Evolutionary conservation across 2,113 vertebrate genomes (phyloP), one percentile per base, ranked within the genome.

Genomic region (Chiloscyllium plagiosum): DNA sequence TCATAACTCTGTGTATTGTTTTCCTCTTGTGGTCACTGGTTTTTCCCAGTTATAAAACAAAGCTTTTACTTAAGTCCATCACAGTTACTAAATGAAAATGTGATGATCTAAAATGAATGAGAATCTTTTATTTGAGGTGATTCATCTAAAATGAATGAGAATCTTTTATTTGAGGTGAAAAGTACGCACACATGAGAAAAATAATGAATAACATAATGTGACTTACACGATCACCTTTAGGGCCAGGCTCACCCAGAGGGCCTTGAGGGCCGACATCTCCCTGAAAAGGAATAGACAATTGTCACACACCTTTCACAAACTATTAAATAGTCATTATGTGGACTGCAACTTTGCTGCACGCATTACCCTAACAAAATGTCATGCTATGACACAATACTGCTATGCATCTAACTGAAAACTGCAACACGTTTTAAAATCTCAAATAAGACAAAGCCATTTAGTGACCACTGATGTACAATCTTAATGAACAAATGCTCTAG

Each of bases 221-320:
- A 97, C 98, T 98, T 78, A 99, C 99, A 96, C 94, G 97, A 93
- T 98, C 98, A 80, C 99, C 99, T 97, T 98, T 98, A 0, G 98
- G 99, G 69, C 99, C 99, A 52, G 76, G 3, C 97, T 99, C 99
- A 96, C 99, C 99, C 96, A 98, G 97, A 93, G 97, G 96, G 4
- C 99, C 99, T 96, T 98, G 98, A 96, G 98, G 99, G 24, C 99
- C 99, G 96, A 96, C 97, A 96, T 99, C 99, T 2, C 99, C 99
- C 99, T 99, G 95, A 37, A 87, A 42, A 87, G 17, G 8, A 61
- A 66, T 0, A 42, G 42, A 70, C 20, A 95, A 33, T 66, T 93
- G n/a, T 93, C 33, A 93, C 56, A 93, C 61, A 93, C 61, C 61
- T 19, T 37, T 19, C 66, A 17, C 29, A 93, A 93, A 93, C 37